These are phyloP conservation scores for Acanthoscelides obtectus DNA, from an alignment of 2,888 invertebrate genomes.

Conservation along the genomic window DNA sequence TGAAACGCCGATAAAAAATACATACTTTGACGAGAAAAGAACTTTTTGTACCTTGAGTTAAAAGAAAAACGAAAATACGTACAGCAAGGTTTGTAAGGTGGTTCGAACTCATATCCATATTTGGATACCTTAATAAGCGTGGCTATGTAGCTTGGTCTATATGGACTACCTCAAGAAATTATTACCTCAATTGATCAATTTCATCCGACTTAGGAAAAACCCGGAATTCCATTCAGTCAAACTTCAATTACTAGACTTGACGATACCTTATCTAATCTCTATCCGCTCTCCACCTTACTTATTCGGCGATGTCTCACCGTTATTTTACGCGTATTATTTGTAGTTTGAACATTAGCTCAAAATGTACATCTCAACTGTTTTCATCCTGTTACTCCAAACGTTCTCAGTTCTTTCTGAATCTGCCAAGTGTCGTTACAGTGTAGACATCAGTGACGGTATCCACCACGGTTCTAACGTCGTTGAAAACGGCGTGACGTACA, in stretches of 20 bases:
- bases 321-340: background rate
- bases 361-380: background rate
- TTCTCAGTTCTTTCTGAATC: constrained; percentile 1
- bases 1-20: too few species aligned
- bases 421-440: constrained; percentile 13
- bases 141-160: too few species aligned
- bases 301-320: background rate
- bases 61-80: too few species aligned
- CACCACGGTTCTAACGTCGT: constrained; percentile 19
- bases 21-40: too few species aligned
- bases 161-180: too few species aligned
- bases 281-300: background rate
- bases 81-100: too few species aligned
- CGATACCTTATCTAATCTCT: constrained; percentile 4
- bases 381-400: constrained; percentile 7
- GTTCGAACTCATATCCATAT: too few species aligned
- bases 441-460: constrained; percentile 25
- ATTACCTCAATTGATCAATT: background rate
- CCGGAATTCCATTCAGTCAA: background rate
- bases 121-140: too few species aligned
- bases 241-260: background rate
- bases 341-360: background rate
- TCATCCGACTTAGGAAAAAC: background rate
- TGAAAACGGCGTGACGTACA: constrained; percentile 20
- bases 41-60: too few species aligned